Evolutionary conservation across 2,113 vertebrate genomes (phyloP), one percentile per base, ranked within the genome.

Genomic region (Etheostoma cragini): DNA sequence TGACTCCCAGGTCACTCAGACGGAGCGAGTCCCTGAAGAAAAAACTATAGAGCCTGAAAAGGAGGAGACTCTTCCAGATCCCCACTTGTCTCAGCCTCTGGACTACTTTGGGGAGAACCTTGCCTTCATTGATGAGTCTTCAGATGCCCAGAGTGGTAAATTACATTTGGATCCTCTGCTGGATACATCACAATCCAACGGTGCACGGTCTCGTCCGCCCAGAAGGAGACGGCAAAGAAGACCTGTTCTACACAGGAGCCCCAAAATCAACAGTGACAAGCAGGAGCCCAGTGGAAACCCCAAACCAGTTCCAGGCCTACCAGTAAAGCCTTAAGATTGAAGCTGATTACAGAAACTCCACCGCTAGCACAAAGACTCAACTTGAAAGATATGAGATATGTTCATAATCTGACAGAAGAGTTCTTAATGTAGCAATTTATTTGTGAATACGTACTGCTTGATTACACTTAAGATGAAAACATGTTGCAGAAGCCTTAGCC

Each of bases 111-210:
- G 96, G n/a, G 96, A 97, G 91, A 97, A 97, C 66, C 92, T 98
- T 33, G 96, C 96, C 0, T 98, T 95, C 81, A 98, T 98, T 14
- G 97, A 98, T 0, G 97, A 97, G 91, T 97, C 97, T 4, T 97
- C 97, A 0, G 97, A 97, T 69, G 92, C 96, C 14, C 95, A 96
- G 88, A 97, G 97, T 13, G 94, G 82, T 46, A 95, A 92, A 83
- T 70, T 96, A 21, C 93, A 93, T 71, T 49, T 91, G 49, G 94
- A 95, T 76, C 89, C 93, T 17, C 86, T 92, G 8, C 35, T 92
- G 67, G 90, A 94, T 66, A 47, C 72, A 1, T 82, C 82, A 2
- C 68, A 86, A 17, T 16, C 89, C 19, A 85, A 81, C 19, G 47
- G 62, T 16, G 35, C 14, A 19, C 54, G 62, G 6, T 73, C 77